Evolutionary conservation across 2,888 invertebrate genomes (phyloP), one percentile per base, ranked within the genome.

Genomic region (Meganola albula): DNA sequence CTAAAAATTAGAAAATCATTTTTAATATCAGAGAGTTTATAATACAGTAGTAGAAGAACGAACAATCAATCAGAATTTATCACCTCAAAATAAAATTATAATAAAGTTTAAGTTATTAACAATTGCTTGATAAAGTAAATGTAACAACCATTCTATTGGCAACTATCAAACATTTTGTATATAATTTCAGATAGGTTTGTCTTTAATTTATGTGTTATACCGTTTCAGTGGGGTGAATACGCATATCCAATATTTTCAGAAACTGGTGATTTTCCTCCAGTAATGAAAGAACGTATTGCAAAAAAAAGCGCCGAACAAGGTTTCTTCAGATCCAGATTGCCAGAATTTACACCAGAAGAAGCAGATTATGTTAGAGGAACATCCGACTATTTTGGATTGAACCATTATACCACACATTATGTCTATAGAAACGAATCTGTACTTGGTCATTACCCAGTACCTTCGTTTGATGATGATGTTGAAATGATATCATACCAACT

Each of bases 321-420:
- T 5, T 88, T 84, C 28, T 51, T 62, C 0, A 63, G 76, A 28
- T 89, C 91, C 0, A 82, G 90, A 34, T 60, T 92, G 12, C 90
- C 90, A 0, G 69, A 72, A 47, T 88, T 91, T 34, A 88, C 88
- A 2, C 36, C 62, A 0, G 84, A 89, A 29, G 91, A 92, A 82
- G 80, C 91, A 2, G 67, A 80, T 23, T 78, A 79, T 29, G 83
- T 92, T 9, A 79, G 72, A 8, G 89, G 84, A 18, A 55, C 63
- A 1, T 85, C 88, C 0, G 94, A 94, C 58, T 92, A 90, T 68
- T 88, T 93, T 39, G 92, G 91, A 6, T 63, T 93, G 4, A 93
- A 93, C 52, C 88, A 90, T 41, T 93, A 93, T 63, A 87, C 89
- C 0, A 73, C 88, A 4, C 59, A 58, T 36, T 51, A 88, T 25